Percentiles rank a stretch among this genome's conserved stretches.
Conservation (phyloP, 2,113 vertebrate genomes). For the Cyanistes caeruleus region DNA sequence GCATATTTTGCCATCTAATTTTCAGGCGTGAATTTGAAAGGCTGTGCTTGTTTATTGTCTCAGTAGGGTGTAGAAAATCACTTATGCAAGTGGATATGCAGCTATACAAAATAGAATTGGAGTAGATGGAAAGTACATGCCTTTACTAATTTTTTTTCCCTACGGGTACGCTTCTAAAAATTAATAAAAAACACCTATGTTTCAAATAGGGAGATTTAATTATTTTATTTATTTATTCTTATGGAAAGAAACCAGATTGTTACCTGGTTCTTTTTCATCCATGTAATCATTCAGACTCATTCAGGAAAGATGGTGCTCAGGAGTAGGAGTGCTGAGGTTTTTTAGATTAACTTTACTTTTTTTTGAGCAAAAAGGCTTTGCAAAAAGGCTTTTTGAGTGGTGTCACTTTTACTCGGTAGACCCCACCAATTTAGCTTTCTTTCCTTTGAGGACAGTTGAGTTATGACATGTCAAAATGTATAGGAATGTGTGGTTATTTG, state of each 20-base stretch:
- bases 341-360: background rate
- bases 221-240: background rate
- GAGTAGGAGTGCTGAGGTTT: background rate
- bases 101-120: background rate
- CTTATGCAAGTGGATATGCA: background rate
- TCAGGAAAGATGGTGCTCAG: background rate
- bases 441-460: background rate
- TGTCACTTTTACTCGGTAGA: background rate
- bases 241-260: background rate
- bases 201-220: background rate
- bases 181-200: background rate
- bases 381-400: background rate
- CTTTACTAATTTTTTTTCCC: background rate
- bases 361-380: background rate
- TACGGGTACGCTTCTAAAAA: background rate
- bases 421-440: background rate
- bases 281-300: background rate
- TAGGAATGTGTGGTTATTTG: background rate
- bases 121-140: background rate
- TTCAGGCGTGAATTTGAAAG: background rate
- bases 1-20: background rate
- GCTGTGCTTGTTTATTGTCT: background rate
- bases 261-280: background rate
- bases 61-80: background rate
- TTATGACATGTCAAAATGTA: background rate